Base-by-base conservation (phyloP, 2,113 vertebrate species). In the Brachyhypopomus gauderio region DNA sequence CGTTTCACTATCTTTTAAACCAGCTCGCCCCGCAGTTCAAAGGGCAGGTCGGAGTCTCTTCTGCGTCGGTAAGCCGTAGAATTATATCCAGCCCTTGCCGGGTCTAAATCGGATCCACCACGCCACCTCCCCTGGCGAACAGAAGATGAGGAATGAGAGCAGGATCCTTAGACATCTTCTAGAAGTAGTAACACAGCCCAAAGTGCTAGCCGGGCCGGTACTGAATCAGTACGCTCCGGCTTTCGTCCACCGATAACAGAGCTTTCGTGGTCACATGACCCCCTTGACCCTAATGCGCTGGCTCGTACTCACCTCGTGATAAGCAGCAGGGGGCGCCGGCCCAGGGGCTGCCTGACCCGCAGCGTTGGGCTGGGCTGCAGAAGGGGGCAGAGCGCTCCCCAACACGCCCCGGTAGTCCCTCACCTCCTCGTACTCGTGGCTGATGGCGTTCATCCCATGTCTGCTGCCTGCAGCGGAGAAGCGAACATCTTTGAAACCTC, bases 11-110 rank as follows among this genome's bases (percentile, higher is more conserved):
- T 17, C 66, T 34, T 80, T 91, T 90, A 96, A 41, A 96, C 95
- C 69, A 96, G 84, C 72, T 95, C 91, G 34, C 95, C 94, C 79
- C 88, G 89, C 36, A 95, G 89, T 79, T 96, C 94, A 89, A 96
- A 96, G 3, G 93, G 95, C 82, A 96, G 83, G 67, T 89, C 86
- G 22, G 87, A 79, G 20, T 91, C 79, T 45, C 72, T 84, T 38
- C 59, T 55, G 19, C 41, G 23, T 16, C 83, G 84, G 77, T 85
- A 88, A 17, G 88, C 85, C 71, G 84, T 83, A 5, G 81, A 75
- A 64, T 92, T 90, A 36, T 89, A 90, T 56, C 66, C 78, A 78
- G 84, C 23, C 69, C 72, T 78, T 8, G 73, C 38, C 19, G 87
- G 79, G 38, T 89, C 83, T 36, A 78, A 78, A 66, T 72, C 75